Conservation (phyloP, 2,888 invertebrate species). For the Seira ritae region DNA sequence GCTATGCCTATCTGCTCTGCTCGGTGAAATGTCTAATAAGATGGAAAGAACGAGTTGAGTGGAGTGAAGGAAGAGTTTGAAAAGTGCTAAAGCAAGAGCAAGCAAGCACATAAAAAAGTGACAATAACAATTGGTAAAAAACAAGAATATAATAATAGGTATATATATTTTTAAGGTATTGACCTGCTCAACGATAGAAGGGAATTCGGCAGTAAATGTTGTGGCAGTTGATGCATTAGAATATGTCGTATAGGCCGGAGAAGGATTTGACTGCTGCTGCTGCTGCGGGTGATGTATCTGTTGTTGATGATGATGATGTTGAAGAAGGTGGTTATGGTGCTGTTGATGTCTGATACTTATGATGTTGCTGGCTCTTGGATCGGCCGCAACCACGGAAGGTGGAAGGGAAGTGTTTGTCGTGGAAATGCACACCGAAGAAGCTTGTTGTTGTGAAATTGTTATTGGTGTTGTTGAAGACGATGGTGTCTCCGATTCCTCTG, state of each 20-base stretch:
- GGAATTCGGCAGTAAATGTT: constrained; percentile 67
- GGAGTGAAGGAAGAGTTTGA: too few species aligned
- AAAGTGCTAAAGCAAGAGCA: too few species aligned
- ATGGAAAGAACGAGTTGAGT: too few species aligned
- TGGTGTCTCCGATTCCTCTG: constrained; percentile 63
- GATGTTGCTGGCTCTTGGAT: constrained; percentile 46
- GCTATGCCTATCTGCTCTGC: too few species aligned
- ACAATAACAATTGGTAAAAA: constrained; percentile 30
- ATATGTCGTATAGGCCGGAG: constrained; percentile 69
- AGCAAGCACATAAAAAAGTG: too few species aligned
- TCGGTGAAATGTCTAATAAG: too few species aligned
- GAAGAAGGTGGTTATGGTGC: constrained; percentile 41
- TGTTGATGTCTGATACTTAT: constrained; percentile 44
- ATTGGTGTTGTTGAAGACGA: constrained; percentile 52
- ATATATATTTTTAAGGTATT: too few species aligned
- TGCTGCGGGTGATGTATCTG: constrained; percentile 39
- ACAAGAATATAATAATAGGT: too few species aligned
- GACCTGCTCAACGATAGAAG: constrained; percentile 70
- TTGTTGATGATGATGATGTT: constrained; percentile 46
- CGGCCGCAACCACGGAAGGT: constrained; percentile 31
- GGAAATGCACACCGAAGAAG: constrained; percentile 52
- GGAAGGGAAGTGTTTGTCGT: constrained; percentile 60
- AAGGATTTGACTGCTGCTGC: constrained; percentile 62
- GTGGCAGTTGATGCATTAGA: constrained; percentile 73
- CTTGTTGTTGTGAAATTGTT: constrained; percentile 40